phyloP scores from a whole-genome alignment of 2,888 invertebrate species.

The Heliconius ethilla region DNA sequence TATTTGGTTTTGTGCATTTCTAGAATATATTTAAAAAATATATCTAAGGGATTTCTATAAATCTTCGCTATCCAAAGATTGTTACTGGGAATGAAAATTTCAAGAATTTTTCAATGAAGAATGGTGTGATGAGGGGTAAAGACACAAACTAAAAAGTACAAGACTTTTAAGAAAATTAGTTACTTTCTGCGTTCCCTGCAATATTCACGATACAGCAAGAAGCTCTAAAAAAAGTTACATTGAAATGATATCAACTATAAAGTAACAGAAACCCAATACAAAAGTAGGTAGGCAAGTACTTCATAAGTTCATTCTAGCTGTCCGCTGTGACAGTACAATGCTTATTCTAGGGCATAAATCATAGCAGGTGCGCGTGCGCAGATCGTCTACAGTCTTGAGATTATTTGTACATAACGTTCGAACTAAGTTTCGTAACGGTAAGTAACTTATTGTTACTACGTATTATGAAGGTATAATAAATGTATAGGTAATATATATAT shows the following conservation, averaged over 20 bases:
- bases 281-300: conserved; percentile 54
- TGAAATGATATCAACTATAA: not conserved
- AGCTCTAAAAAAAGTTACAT: not conserved
- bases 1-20: too few species aligned
- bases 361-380: conserved; percentile 70
- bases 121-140: too few species aligned
- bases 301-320: conserved; percentile 65
- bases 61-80: not conserved
- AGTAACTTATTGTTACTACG: conserved; percentile 19
- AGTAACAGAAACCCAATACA: not conserved
- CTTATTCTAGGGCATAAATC: conserved; percentile 68
- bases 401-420: conserved; percentile 50
- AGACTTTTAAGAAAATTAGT: too few species aligned
- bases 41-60: not conserved
- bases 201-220: too few species aligned
- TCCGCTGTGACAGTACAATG: conserved; percentile 71
- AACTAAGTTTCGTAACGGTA: conserved; percentile 42
- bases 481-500: not conserved
- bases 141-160: too few species aligned
- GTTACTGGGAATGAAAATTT: not conserved
- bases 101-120: too few species aligned
- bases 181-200: too few species aligned
- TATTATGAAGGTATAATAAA: not conserved
- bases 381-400: conserved; percentile 55
- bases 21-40: too few species aligned